Conservation (phyloP, 64 coral and sea anemone species). For the Porites lutea region DNA sequence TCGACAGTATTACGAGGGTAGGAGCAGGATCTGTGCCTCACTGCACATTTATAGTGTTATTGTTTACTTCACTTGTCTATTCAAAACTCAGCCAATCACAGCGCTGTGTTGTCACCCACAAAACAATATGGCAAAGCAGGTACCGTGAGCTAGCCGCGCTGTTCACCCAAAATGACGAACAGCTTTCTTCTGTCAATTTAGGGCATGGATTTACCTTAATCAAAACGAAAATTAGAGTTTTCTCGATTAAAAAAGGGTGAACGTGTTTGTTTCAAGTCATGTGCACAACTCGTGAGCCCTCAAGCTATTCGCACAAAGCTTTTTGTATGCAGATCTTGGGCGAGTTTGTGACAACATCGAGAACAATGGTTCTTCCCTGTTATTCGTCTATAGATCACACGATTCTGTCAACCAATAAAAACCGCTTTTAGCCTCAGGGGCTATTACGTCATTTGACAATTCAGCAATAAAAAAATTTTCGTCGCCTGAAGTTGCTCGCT, state of each 20-base stretch:
- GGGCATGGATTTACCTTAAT: no score
- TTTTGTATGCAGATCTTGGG: not conserved
- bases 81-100: not conserved
- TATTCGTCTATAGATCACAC: conserved; percentile 29
- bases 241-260: no score
- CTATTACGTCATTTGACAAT: conserved; percentile 12
- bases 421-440: not conserved
- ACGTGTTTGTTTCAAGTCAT: not conserved
- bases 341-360: not conserved
- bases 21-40: not conserved
- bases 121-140: not conserved
- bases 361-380: not conserved
- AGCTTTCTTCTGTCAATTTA: not conserved
- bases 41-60: not conserved
- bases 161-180: not conserved
- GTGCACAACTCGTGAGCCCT: not conserved
- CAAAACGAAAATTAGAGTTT: no score
- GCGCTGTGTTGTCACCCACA: not conserved
- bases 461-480: not conserved
- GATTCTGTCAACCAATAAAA: conserved; percentile 27
- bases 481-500: not conserved
- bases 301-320: not conserved
- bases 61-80: not conserved
- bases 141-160: not conserved
- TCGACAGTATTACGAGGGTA: not conserved